Base-by-base conservation (phyloP, 2,888 invertebrate species). In the Escarpia spicata region DNA sequence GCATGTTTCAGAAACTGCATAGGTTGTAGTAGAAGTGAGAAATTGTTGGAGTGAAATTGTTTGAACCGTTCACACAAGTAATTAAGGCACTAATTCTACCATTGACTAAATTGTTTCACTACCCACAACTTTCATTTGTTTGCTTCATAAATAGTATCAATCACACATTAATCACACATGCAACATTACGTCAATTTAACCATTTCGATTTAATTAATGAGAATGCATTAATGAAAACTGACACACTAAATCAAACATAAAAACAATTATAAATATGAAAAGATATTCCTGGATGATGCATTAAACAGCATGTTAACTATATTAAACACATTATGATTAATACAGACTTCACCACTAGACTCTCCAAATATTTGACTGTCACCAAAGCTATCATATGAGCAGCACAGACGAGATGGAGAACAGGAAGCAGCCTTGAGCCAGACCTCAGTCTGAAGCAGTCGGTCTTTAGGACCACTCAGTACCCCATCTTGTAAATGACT, bases 71-170 rank as follows among this genome's bases (percentile, higher is more conserved):
- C 15, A 52, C 15, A 52, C 52, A 52, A 52, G 52, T 52, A 52
- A 52, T 6, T 75, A 75, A 75, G 75, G 75, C 75, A 75, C 75
- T 75, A 75, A 75, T 75, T 75, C 75, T 75, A 75, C 75, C 75
- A 75, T 75, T 75, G n/a, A 75, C 75, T 75, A 75, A 26, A n/a
- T 75, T 75, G 52, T 52, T 75, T 75, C 75, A 15, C 26, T 26
- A 75, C n/a, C 75, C 15, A 75, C 75, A 75, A 75, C n/a, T 4
- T 75, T 75, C 26, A 15, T 75, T 52, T 75, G 75, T 75, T 75
- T 26, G 75, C 26, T 75, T 19, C n/a, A 75, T 75, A 75, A 75
- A 75, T 75, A 75, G 26, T n/a, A 75, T 26, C 75, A 75, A 75
- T 75, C n/a, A n/a, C 19, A 75, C n/a, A 75, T 75, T 75, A 75